Conservation (phyloP, 2,888 invertebrate species). For the Rhingia rostrata region DNA sequence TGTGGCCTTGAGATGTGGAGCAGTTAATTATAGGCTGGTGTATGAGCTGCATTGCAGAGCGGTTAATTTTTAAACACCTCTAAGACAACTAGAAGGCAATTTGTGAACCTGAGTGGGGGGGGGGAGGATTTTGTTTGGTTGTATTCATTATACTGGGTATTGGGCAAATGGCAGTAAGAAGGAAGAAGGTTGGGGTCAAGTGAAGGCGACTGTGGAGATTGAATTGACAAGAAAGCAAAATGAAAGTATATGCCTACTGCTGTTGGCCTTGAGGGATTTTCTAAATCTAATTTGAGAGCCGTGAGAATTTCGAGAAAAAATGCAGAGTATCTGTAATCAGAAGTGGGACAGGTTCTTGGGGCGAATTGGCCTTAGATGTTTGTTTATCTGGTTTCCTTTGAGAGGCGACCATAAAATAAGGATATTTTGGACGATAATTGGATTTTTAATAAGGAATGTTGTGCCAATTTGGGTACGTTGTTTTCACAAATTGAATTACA, state of each 20-base stretch:
- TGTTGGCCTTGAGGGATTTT: constrained; percentile 1
- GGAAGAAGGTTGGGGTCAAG: not conserved
- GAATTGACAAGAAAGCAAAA: constrained; percentile 18
- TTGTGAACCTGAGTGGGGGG: not conserved
- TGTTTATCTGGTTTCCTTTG: too few species aligned
- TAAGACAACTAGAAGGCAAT: constrained; percentile 8
- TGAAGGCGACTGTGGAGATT: not conserved
- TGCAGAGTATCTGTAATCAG: too few species aligned
- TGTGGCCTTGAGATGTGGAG: constrained; percentile 35
- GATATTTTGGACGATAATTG: too few species aligned
- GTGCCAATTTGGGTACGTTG: too few species aligned
- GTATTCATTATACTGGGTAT: not conserved
- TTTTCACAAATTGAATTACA: too few species aligned
- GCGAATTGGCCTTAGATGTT: too few species aligned
- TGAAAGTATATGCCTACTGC: not conserved
- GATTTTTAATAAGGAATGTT: too few species aligned
- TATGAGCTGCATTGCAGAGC: constrained; percentile 46
- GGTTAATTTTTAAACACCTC: constrained; percentile 50
- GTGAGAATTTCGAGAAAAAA: not conserved
- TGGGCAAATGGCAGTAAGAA: not conserved
- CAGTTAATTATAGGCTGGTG: constrained; percentile 25
- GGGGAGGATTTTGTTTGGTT: not conserved
- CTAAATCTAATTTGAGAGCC: constrained; percentile 7
- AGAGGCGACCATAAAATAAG: too few species aligned
- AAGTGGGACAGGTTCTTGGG: too few species aligned